Percentiles rank a stretch among this genome's conserved stretches.
Conservation (phyloP, 2,888 invertebrate genomes). For the Cantharis rufa region DNA sequence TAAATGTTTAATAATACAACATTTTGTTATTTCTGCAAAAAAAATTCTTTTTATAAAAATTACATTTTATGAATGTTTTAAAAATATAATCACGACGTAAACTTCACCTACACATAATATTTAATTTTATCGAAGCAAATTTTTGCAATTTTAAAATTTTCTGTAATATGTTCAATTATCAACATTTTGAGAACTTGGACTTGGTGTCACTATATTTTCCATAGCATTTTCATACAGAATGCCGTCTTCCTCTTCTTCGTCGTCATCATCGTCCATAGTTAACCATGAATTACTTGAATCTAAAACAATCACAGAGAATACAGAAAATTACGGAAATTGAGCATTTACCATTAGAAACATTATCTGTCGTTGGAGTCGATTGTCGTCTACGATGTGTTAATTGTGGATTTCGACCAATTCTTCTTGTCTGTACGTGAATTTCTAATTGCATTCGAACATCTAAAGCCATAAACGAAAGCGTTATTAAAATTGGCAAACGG, state of each 20-base stretch:
- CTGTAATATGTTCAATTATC: neutral
- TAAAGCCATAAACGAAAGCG: conserved; percentile 69
- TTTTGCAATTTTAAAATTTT: neutral
- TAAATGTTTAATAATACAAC: neutral
- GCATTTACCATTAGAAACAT: neutral
- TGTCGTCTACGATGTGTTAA: neutral
- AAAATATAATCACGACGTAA: neutral
- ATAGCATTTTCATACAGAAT: neutral
- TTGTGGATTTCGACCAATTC: conserved; percentile 36
- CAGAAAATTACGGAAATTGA: neutral
- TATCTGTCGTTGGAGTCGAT: neutral
- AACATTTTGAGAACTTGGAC: neutral
- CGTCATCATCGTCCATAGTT: conserved; percentile 28
- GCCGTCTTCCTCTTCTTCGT: conserved; percentile 13
- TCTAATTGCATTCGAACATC: conserved; percentile 71
- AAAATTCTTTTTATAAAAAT: neutral
- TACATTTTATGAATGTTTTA: neutral
- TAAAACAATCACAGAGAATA: neutral
- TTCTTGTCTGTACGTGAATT: conserved; percentile 62
- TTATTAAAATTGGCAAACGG: conserved; percentile 68
- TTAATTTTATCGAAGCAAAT: neutral
- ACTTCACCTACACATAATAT: neutral
- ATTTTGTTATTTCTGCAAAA: neutral
- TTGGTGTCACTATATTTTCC: neutral
- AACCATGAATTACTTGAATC: conserved; percentile 30